Percentiles rank a stretch among this genome's conserved stretches.
Conservation (phyloP, 1,140 invertebrate genomes). For the Bilobella aurantiaca region DNA sequence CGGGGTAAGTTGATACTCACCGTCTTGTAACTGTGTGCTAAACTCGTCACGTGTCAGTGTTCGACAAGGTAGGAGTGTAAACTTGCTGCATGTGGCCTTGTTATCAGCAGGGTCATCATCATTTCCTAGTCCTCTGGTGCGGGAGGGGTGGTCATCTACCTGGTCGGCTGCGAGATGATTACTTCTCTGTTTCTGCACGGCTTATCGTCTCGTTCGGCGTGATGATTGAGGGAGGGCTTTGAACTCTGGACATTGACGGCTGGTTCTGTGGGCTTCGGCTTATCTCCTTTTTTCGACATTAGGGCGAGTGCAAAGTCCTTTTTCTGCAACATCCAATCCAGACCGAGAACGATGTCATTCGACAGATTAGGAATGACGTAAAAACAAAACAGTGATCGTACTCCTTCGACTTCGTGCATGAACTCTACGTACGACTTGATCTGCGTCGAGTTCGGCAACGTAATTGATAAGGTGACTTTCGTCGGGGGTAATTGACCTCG, state of each 20-base stretch:
- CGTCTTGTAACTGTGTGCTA: too few relatives aligned
- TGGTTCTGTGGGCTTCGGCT: not conserved
- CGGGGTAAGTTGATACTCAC: too few relatives aligned
- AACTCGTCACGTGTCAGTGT: too few relatives aligned
- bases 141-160: not conserved
- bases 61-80: too few relatives aligned
- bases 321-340: constrained; percentile 36
- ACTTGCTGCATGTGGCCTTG: too few relatives aligned
- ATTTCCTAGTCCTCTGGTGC: too few relatives aligned
- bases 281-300: not conserved
- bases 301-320: constrained; percentile 20
- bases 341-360: constrained; percentile 36
- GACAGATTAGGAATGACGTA: too few relatives aligned
- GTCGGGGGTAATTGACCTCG: not conserved
- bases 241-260: not conserved
- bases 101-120: too few relatives aligned
- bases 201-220: not conserved
- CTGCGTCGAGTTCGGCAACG: not conserved
- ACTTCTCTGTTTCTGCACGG: not conserved
- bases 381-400: too few relatives aligned
- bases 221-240: too few relatives aligned
- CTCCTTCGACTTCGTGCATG: not conserved
- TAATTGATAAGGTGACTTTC: not conserved
- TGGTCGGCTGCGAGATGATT: not conserved
- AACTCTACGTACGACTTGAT: too few relatives aligned